Evolutionary conservation across 2,113 vertebrate species (phyloP).

Genomic region (Peromyscus maniculatus): DNA sequence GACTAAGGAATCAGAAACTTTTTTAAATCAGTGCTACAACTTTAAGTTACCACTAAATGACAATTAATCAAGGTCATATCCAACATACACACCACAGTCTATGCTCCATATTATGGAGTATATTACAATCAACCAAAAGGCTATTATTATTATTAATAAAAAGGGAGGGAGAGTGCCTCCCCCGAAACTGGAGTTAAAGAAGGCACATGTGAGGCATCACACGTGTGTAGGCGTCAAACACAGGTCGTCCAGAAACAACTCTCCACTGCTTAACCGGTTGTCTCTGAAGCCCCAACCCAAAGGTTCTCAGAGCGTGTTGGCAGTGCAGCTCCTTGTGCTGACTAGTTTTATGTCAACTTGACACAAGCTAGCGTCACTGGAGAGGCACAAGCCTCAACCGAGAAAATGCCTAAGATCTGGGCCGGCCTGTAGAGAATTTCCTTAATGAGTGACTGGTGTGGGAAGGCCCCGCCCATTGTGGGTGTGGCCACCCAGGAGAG

Average conservation of each 20-base stretch:
- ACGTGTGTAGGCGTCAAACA: not conserved
- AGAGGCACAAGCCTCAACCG: not conserved
- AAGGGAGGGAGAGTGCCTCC: too few species aligned
- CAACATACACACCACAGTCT: not conserved
- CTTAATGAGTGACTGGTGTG: not conserved
- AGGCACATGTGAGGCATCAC: not conserved
- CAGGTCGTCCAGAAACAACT: not conserved
- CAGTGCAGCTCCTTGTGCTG: not conserved
- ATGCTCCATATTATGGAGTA: not conserved
- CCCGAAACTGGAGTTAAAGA: not conserved
- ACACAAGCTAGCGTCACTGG: not conserved
- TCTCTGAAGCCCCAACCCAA: not conserved
- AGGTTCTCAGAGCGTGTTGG: not conserved
- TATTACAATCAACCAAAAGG: constrained; percentile 8
- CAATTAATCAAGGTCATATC: not conserved
- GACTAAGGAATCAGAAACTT: constrained; percentile 37
- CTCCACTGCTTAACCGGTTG: not conserved
- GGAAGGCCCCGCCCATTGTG: not conserved
- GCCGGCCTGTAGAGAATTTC: not conserved
- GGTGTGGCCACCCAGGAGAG: too few species aligned
- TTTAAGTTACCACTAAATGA: constrained; percentile 25
- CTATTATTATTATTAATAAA: too few species aligned
- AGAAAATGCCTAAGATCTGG: not conserved
- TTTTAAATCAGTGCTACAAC: constrained; percentile 18
- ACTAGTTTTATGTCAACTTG: not conserved